These are phyloP conservation scores for Drepana arcuata DNA, from an alignment of 1,140 invertebrate species.

Conservation along the genomic window DNA sequence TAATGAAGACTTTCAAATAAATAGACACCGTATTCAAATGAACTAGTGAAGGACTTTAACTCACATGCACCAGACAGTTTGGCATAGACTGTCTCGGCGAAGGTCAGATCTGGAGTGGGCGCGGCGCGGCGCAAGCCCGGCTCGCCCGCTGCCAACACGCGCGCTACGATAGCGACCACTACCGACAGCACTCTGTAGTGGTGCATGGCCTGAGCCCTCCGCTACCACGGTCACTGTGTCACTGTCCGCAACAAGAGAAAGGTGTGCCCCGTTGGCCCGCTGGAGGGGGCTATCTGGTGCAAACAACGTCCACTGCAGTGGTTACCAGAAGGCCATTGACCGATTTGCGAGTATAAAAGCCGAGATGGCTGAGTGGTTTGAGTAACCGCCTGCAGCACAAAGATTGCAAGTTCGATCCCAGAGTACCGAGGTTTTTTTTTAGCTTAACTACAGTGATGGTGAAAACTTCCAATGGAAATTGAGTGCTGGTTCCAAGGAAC, in stretches of 20 bases:
- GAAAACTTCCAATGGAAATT: no score
- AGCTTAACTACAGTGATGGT: no score
- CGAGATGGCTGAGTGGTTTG: no score
- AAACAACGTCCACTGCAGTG: slow-evolving; percentile 29
- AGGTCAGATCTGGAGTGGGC: slow-evolving; percentile 37
- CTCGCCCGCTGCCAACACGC: slow-evolving; percentile 13
- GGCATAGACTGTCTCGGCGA: slow-evolving; percentile 56
- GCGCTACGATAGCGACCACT: slow-evolving; percentile 27
- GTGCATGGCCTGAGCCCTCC: slow-evolving; percentile 49
- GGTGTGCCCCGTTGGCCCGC: slow-evolving; percentile 30
- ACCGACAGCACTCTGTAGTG: slow-evolving; percentile 26
- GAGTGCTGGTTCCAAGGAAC: no score
- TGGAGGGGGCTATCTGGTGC: slow-evolving; percentile 49
- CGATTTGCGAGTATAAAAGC: no score
- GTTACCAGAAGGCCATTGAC: slow-evolving; percentile 32
- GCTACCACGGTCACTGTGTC: slow-evolving; percentile 58
- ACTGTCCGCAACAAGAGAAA: slow-evolving; percentile 58
- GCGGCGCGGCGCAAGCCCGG: slow-evolving; percentile 11
- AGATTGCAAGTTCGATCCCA: no score
- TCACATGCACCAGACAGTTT: slow-evolving; percentile 59
- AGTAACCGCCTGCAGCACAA: no score
- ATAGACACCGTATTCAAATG: no score
- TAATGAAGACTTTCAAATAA: no score
- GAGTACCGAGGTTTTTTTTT: no score
- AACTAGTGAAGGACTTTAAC: slow-evolving; percentile 31